These are phyloP conservation scores for Syngnathus scovelli DNA, from an alignment of 2,113 vertebrate genomes.

Conservation along the genomic window DNA sequence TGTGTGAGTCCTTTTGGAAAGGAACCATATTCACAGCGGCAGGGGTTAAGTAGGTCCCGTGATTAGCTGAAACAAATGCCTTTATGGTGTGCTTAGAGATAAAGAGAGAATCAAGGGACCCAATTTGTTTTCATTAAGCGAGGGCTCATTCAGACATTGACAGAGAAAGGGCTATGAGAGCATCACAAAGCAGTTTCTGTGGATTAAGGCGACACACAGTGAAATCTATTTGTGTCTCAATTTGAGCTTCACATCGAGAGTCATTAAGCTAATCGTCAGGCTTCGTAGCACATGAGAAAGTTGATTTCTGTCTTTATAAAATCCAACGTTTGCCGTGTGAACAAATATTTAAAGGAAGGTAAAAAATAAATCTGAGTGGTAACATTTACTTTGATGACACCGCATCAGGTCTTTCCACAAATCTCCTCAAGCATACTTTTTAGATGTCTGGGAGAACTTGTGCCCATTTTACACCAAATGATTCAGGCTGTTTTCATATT, in stretches of 20 bases:
- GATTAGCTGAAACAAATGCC: constrained; percentile 57
- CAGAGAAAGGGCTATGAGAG: constrained; percentile 17
- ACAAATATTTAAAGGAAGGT: not conserved
- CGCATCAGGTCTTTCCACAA: not conserved
- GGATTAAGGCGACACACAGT: constrained; percentile 4
- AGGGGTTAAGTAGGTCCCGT: constrained; percentile 55
- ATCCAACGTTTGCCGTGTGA: not conserved
- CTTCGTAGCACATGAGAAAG: not conserved
- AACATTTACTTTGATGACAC: not conserved
- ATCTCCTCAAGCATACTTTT: not conserved
- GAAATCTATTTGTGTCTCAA: constrained; percentile 8
- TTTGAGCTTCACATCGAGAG: not conserved
- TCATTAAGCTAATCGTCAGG: not conserved
- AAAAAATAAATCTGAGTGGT: not conserved
- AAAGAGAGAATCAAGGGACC: constrained; percentile 32
- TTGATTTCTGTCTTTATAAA: not conserved
- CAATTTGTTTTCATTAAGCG: constrained; percentile 41
- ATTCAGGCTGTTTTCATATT: not conserved
- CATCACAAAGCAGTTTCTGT: constrained; percentile 12
- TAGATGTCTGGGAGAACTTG: not conserved
- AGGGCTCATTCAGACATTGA: constrained; percentile 26
- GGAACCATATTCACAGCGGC: constrained; percentile 51
- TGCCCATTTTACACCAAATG: not conserved
- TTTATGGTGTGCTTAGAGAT: constrained; percentile 36
- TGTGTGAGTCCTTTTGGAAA: constrained; percentile 54